A percentile compares a stretch with the other conserved stretches of the same genome.
phyloP scores from a whole-genome alignment of 2,113 vertebrate species.

The Microtus montanus region DNA sequence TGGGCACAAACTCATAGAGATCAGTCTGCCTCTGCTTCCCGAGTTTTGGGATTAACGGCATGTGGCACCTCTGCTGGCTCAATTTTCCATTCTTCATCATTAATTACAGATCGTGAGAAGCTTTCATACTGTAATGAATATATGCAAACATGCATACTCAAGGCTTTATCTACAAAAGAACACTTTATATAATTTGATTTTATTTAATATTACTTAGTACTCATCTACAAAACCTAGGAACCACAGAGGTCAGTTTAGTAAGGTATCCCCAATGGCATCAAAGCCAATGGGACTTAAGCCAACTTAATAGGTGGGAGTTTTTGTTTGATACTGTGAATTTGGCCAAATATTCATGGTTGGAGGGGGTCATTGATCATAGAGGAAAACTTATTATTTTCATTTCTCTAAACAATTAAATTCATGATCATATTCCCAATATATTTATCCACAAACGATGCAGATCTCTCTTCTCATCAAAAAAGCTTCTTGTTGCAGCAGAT shows the following conservation, averaged over 20 bases:
- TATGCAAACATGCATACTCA: not conserved
- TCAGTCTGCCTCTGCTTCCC: too few species aligned
- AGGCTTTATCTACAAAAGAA: not conserved
- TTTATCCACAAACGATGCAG: not conserved
- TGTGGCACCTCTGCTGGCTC: accelerated
- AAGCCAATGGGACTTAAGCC: not conserved
- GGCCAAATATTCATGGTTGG: not conserved
- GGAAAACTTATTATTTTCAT: not conserved
- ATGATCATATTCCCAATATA: not conserved
- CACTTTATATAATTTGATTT: not conserved
- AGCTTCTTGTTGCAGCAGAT: not conserved
- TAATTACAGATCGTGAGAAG: not conserved
- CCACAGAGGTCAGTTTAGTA: too few species aligned
- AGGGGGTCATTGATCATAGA: not conserved
- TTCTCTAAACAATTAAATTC: not conserved
- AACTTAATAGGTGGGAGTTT: not conserved
- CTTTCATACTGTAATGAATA: not conserved
- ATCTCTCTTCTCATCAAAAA: not conserved
- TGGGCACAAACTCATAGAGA: too few species aligned
- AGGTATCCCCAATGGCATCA: not conserved
- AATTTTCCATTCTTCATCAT: not conserved
- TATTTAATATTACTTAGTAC: not conserved
- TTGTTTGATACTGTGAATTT: not conserved
- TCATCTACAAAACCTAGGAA: not conserved
- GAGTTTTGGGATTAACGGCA: too few species aligned